Evolutionary conservation across 1,140 invertebrate species (phyloP).

Genomic region (Eriosoma lanigerum): DNA sequence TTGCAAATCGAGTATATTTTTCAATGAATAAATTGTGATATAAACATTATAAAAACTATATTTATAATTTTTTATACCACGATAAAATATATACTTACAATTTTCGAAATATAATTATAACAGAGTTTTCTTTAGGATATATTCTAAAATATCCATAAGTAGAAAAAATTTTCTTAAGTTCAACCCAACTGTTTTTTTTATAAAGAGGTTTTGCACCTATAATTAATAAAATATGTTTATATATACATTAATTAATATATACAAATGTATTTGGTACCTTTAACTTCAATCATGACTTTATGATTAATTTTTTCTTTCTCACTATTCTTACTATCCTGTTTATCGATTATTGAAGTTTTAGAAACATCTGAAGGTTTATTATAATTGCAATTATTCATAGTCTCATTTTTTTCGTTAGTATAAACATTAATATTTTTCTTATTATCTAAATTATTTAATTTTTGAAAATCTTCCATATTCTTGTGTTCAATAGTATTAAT

Average conservation of each 20-base stretch:
- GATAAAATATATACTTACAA: slow-evolving; percentile 30
- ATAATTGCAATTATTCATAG: background rate
- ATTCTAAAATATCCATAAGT: slow-evolving; percentile 18
- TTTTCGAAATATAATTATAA: slow-evolving; percentile 22
- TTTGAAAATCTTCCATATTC: slow-evolving; percentile 5
- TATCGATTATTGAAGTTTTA: background rate
- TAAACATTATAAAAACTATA: too few species aligned
- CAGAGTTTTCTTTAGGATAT: background rate
- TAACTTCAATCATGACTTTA: slow-evolving; percentile 25
- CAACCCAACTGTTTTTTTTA: slow-evolving; percentile 24
- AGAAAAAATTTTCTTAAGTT: slow-evolving; percentile 37
- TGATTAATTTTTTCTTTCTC: slow-evolving; percentile 8
- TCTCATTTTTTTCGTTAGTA: background rate
- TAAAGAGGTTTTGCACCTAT: slow-evolving; percentile 3
- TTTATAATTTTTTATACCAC: too few species aligned
- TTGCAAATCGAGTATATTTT: too few species aligned
- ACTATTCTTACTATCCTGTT: background rate
- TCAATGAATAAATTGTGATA: too few species aligned
- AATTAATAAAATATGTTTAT: background rate
- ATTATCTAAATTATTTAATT: background rate
- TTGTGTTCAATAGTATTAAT: slow-evolving; percentile 20
- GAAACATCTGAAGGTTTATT: background rate
- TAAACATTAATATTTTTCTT: background rate
- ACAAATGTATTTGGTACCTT: background rate
- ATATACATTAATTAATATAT: background rate